A percentile compares a stretch with the other conserved stretches of the same genome.
Evolutionary conservation across 2,888 invertebrate species (phyloP).

Genomic region (Erebia palarica): DNA sequence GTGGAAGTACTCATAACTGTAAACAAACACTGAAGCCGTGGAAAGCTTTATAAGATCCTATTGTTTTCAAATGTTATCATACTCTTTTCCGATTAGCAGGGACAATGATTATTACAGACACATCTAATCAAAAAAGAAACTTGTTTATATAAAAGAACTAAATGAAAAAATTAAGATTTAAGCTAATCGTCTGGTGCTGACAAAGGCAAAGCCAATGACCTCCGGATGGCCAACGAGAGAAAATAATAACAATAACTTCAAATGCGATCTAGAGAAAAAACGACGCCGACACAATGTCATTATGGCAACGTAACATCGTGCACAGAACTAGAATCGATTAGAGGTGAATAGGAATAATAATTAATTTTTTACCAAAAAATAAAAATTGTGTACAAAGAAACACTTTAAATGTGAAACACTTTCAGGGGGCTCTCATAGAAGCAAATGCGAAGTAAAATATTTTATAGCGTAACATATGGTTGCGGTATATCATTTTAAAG

Average conservation of each 20-base stretch:
- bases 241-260: slow-evolving; percentile 80
- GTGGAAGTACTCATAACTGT: too few relatives aligned
- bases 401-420: too few relatives aligned
- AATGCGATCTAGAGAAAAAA: slow-evolving; percentile 74
- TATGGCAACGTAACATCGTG: slow-evolving; percentile 66
- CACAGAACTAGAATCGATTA: slow-evolving; percentile 56
- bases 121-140: neutral
- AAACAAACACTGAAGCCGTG: too few relatives aligned
- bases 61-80: neutral
- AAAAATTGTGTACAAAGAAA: too few relatives aligned
- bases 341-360: slow-evolving; percentile 39
- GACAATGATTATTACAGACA: neutral
- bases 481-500: too few relatives aligned
- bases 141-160: neutral
- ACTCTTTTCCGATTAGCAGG: neutral
- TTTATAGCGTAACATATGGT: too few relatives aligned
- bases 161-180: neutral
- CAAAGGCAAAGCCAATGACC: slow-evolving; percentile 62
- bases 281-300: slow-evolving; percentile 76
- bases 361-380: neutral
- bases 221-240: slow-evolving; percentile 62
- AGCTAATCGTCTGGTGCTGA: slow-evolving; percentile 30
- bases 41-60: too few relatives aligned
- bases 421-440: too few relatives aligned
- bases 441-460: too few relatives aligned